These are phyloP conservation scores for Morpho helenor DNA, from an alignment of 2,888 invertebrate species.

Conservation along the genomic window DNA sequence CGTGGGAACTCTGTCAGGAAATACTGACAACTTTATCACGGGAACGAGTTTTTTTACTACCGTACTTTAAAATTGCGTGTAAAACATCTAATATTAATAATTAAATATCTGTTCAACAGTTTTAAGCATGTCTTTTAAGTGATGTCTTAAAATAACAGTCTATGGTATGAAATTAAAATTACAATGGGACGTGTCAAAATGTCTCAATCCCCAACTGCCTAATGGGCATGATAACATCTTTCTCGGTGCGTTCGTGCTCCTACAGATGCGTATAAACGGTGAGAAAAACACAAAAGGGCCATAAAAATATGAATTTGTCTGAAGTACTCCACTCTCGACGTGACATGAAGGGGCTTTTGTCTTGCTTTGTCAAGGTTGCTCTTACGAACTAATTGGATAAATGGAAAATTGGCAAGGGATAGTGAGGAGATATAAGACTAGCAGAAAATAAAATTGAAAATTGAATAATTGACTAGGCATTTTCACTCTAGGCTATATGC, in stretches of 20 bases:
- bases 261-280: constrained; percentile 69
- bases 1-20: constrained; percentile 54
- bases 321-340: constrained; percentile 44
- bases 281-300: constrained; percentile 74
- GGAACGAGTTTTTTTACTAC: constrained; percentile 8
- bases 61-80: too few relatives aligned
- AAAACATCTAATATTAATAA: neutral
- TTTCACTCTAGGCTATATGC: too few relatives aligned
- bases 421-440: constrained; percentile 52
- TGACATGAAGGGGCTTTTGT: constrained; percentile 71
- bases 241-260: constrained; percentile 72
- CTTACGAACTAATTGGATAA: constrained; percentile 70
- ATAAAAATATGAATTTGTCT: constrained; percentile 71
- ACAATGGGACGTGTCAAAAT: constrained; percentile 70
- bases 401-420: constrained; percentile 36
- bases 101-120: neutral
- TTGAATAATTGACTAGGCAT: too few relatives aligned
- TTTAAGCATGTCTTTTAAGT: constrained; percentile 15
- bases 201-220: constrained; percentile 64
- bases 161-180: constrained; percentile 46
- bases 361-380: constrained; percentile 54
- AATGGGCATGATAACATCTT: constrained; percentile 72
- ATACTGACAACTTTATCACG: constrained; percentile 46
- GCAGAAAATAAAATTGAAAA: too few relatives aligned
- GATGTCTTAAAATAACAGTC: constrained; percentile 60